Evolutionary conservation across 2,113 vertebrate species (phyloP).

Genomic region (Pelmatolapia mariae): DNA sequence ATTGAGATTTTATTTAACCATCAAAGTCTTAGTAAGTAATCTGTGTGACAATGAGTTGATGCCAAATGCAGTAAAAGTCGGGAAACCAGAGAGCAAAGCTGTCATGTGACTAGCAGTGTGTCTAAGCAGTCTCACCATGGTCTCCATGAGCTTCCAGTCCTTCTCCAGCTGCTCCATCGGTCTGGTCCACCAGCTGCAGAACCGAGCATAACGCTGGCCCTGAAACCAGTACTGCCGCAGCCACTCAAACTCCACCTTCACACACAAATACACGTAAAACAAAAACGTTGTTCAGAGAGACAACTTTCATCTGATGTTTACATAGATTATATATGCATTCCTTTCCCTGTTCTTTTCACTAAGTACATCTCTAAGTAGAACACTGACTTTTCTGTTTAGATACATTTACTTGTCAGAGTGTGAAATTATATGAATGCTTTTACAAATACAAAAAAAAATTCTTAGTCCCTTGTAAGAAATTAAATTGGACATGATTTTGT

Average conservation of each 20-base stretch:
- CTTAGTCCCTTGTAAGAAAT: neutral
- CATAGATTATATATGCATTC: neutral
- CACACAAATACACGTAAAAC: neutral
- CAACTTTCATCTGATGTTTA: neutral
- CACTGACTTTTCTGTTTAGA: neutral
- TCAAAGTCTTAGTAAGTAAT: neutral
- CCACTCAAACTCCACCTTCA: conserved; percentile 95
- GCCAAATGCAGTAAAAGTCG: neutral
- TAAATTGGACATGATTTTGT: neutral
- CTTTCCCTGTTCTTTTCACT: neutral
- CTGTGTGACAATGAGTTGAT: neutral
- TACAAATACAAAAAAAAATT: neutral
- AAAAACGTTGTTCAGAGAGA: neutral
- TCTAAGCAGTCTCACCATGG: conserved; percentile 76
- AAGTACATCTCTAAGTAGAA: neutral
- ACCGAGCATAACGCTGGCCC: conserved; percentile 84
- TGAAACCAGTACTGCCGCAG: conserved; percentile 98
- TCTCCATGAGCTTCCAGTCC: conserved; percentile 90
- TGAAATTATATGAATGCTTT: neutral
- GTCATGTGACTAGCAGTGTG: neutral
- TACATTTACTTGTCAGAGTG: neutral
- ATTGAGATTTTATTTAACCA: neutral
- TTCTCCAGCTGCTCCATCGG: conserved; percentile 87
- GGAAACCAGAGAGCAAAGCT: neutral
- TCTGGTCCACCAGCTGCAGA: conserved; percentile 88